Evolutionary conservation across 2,797 vertebrate species (phyloP), one percentile per base, ranked within the genome.

Genomic region (Chiloscyllium punctatum): DNA sequence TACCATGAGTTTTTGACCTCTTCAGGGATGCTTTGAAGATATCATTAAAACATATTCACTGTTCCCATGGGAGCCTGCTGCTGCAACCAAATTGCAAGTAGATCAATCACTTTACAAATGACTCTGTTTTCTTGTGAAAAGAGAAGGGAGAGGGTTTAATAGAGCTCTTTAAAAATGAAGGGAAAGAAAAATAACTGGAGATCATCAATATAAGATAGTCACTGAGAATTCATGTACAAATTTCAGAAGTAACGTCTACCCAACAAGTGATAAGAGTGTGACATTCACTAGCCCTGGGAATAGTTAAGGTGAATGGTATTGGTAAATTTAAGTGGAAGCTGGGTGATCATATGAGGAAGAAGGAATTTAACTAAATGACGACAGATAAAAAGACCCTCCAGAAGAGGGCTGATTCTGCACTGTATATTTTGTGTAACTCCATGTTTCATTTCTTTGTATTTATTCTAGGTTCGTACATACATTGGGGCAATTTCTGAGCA

Each of bases 381-480:
- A 4, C n/a, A n/a, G 16, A 79, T n/a, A n/a, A 3, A 79, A 79
- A 33, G 74, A 79, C 13, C 11, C 33, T 79, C 30, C 4, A 79
- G 33, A 79, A 33, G 11, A 79, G 33, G 16, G 79, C 18, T 84
- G 6, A 21, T 21, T 48, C n/a, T 84, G 18, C 42, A 5, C n/a
- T 84, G 79, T 84, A 23, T 48, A 84, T 48, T 84, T 37, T 84
- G 42, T 84, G 79, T 84, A 82, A 82, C 82, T 82, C n/a, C 37
- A 4, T 84, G 18, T 53, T 51, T 95, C 42, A 74, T 51, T 48
- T 72, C 27, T 71, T 42, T 66, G 23, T 16, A 82, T 95, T 88
- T 48, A 7, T 96, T 95, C 96, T 68, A 99, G 99, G 97, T 99
- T 96, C 98, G 98, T 0, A 98, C 98, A 94, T 99, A 99, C 96